Percentiles rank a stretch among this genome's conserved stretches.
Evolutionary conservation across 2,888 invertebrate species (phyloP).

Genomic region (Cataglyphis cursor): DNA sequence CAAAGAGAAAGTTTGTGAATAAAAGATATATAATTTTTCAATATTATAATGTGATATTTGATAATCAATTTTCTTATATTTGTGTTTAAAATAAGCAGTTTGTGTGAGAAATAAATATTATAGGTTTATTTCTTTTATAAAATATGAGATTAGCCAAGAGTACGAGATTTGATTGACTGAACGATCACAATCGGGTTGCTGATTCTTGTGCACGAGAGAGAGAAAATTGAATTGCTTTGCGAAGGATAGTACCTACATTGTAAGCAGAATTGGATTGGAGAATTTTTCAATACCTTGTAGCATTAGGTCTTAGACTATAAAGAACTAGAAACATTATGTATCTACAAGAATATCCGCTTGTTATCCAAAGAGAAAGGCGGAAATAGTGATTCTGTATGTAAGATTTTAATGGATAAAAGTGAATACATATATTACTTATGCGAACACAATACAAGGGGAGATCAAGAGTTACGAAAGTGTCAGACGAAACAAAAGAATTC

Average conservation of each 20-base stretch:
- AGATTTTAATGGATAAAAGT: slow-evolving; percentile 6
- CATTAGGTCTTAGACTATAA: slow-evolving; percentile 8
- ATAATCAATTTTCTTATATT: background rate
- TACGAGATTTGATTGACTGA: slow-evolving; percentile 1
- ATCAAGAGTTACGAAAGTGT: slow-evolving; percentile 15
- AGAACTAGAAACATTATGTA: background rate
- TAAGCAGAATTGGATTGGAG: slow-evolving; percentile 22
- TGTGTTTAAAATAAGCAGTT: background rate
- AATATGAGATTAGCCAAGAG: slow-evolving; percentile 2
- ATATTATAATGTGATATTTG: background rate
- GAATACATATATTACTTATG: background rate
- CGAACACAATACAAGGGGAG: slow-evolving; percentile 9
- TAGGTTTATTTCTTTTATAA: slow-evolving; percentile 3
- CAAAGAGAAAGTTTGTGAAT: background rate
- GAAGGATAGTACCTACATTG: slow-evolving; percentile 12
- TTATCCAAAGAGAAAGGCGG: slow-evolving; percentile 36
- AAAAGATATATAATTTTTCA: background rate
- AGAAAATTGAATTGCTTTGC: slow-evolving; percentile 34
- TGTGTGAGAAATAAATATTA: background rate
- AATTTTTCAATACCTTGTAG: slow-evolving; percentile 35
- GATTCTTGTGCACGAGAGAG: slow-evolving; percentile 5
- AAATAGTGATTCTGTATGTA: background rate
- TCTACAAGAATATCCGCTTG: slow-evolving; percentile 15
- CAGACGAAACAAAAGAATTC: background rate
- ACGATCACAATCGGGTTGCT: slow-evolving; percentile 25